Conservation (phyloP, 2,113 vertebrate genomes). For the Rallus limicola region DNA sequence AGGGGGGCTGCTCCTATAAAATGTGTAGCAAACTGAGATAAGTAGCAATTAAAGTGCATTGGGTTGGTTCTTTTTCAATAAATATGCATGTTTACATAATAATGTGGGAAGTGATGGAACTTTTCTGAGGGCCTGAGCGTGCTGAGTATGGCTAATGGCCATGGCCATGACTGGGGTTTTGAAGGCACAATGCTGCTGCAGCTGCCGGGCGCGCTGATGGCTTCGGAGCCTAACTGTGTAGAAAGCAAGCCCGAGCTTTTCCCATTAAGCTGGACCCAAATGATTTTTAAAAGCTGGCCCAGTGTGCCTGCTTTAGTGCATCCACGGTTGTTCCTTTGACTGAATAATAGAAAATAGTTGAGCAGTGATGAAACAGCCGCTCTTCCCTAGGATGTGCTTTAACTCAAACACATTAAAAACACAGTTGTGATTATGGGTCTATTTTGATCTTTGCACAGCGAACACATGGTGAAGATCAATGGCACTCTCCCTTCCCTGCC, state of each 20-base stretch:
- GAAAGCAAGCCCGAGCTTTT: not conserved
- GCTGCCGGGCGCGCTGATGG: not conserved
- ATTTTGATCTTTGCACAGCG: fast-evolving
- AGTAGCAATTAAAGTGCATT: not conserved
- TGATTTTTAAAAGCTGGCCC: not conserved
- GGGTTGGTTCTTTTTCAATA: not conserved
- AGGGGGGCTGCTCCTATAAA: not conserved
- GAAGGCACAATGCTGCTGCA: not conserved
- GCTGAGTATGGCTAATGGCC: not conserved
- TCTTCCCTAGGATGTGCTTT: not conserved
- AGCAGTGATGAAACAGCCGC: not conserved
- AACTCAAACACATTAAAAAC: not conserved
- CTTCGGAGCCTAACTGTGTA: not conserved
- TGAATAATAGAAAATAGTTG: not conserved
- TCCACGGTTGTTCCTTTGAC: not conserved
- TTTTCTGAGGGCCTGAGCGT: not conserved
- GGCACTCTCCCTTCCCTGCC: no score
- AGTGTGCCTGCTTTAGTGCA: not conserved
- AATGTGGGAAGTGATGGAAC: not conserved
- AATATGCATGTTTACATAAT: not conserved
- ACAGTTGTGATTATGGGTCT: not conserved
- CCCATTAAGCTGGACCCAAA: not conserved
- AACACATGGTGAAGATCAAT: no score
- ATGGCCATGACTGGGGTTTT: no score
- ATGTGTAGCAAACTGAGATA: not conserved